These are phyloP conservation scores for Atopsyche davidsoni DNA, from an alignment of 1,140 invertebrate species.

Conservation along the genomic window DNA sequence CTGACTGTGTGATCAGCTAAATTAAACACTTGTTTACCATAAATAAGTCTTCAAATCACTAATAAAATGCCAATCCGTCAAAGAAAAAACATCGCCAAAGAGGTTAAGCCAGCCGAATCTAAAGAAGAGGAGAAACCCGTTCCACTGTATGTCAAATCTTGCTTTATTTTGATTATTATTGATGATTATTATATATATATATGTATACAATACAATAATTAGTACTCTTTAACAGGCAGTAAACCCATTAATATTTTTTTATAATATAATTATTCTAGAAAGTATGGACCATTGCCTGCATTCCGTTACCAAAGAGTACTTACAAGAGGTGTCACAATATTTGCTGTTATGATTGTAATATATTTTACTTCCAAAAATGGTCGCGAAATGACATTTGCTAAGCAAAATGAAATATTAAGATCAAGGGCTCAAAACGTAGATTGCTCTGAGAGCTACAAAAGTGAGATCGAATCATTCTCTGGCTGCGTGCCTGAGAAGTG, in stretches of 20 bases:
- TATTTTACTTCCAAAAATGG: constrained; percentile 60
- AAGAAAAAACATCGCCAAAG: not conserved
- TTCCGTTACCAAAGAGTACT: constrained; percentile 22
- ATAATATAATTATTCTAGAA: constrained; percentile 12
- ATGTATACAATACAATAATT: not conserved
- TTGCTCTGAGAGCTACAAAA: constrained; percentile 55
- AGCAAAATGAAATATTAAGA: constrained; percentile 53
- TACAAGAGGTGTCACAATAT: constrained; percentile 24
- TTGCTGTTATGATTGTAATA: constrained; percentile 49
- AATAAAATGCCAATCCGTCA: not conserved
- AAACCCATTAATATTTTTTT: not conserved
- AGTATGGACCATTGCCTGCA: constrained; percentile 16
- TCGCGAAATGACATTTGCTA: constrained; percentile 55
- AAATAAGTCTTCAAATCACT: not conserved
- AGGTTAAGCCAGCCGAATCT: not conserved
- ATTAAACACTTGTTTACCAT: too few relatives aligned
- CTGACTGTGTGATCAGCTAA: too few relatives aligned
- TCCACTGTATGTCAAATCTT: not conserved
- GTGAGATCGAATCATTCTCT: constrained; percentile 46
- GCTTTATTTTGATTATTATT: not conserved
- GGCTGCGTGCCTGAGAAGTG: constrained; percentile 70
- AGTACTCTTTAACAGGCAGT: too few relatives aligned
- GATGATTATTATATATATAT: not conserved
- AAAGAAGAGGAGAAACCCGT: not conserved
- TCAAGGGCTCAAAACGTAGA: constrained; percentile 53